These are phyloP conservation scores for Chymomyza procnemis DNA, from an alignment of 2,888 invertebrate species.

Conservation along the genomic window DNA sequence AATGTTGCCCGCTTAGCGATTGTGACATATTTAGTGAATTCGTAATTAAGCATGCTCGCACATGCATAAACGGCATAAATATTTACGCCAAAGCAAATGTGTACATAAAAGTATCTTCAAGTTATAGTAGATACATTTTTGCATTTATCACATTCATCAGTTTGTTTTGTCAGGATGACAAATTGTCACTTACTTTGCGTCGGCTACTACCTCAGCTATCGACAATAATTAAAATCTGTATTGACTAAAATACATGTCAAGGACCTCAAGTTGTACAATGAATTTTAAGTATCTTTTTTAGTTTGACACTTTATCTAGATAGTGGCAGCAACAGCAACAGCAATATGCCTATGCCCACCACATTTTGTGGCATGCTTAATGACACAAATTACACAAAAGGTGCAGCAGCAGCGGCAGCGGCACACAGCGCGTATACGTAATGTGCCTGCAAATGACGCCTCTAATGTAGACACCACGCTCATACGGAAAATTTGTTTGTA, in stretches of 20 bases:
- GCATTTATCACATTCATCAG: neutral
- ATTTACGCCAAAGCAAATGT: slow-evolving; percentile 13
- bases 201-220: slow-evolving; percentile 10
- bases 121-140: neutral
- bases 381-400: neutral
- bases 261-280: slow-evolving; percentile 53
- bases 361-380: neutral
- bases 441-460: neutral
- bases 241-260: slow-evolving; percentile 60
- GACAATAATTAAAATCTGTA: slow-evolving; percentile 29
- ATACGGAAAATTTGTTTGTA: neutral
- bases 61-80: slow-evolving; percentile 68
- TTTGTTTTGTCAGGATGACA: slow-evolving; percentile 57
- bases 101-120: neutral
- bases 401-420: no score
- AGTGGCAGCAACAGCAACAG: neutral
- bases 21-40: slow-evolving; percentile 75
- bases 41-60: slow-evolving; percentile 70
- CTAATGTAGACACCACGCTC: neutral
- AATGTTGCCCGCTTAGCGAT: slow-evolving; percentile 62
- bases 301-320: neutral
- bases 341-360: no score
- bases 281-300: slow-evolving; percentile 52
- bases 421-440: neutral
- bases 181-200: slow-evolving; percentile 51